Percentiles rank a stretch among this genome's conserved stretches.
Evolutionary conservation across 2,888 invertebrate genomes (phyloP).

Genomic region (Electrophaes corylata): DNA sequence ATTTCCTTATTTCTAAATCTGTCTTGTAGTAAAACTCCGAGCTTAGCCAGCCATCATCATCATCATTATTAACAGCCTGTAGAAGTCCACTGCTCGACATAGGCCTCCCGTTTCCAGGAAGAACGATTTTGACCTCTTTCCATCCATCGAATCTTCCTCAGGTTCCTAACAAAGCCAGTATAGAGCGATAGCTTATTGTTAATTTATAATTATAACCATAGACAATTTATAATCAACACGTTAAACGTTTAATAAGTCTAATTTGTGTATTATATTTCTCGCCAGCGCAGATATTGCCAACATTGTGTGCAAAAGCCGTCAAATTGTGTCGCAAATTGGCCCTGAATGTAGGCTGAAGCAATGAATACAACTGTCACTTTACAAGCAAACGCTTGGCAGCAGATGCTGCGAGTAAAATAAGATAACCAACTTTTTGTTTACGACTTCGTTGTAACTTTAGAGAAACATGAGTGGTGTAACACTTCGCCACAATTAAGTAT

Average conservation of each 20-base stretch:
- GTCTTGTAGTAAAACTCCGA: too few relatives aligned
- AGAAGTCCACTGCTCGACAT: too few relatives aligned
- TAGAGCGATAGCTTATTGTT: too few relatives aligned
- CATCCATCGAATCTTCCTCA: too few relatives aligned
- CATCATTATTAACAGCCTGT: too few relatives aligned
- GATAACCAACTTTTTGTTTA: conserved; percentile 41
- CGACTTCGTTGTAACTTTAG: conserved; percentile 25
- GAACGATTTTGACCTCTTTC: too few relatives aligned
- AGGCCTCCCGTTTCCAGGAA: too few relatives aligned
- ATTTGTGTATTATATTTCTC: neutral
- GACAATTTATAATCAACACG: too few relatives aligned
- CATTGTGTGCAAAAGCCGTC: neutral
- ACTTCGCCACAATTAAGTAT: conserved; percentile 37
- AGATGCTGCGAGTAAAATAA: conserved; percentile 34
- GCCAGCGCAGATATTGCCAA: neutral
- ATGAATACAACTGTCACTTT: conserved; percentile 20
- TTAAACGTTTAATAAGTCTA: neutral
- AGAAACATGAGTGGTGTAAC: conserved; percentile 35
- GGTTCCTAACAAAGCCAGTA: too few relatives aligned
- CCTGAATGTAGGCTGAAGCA: conserved; percentile 16
- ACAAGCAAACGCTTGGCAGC: conserved; percentile 30
- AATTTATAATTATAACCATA: too few relatives aligned
- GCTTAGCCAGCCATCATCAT: too few relatives aligned
- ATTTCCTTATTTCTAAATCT: too few relatives aligned
- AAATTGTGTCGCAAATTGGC: conserved; percentile 3